phyloP scores from a whole-genome alignment of 2,888 invertebrate species.

The Apamea anceps region DNA sequence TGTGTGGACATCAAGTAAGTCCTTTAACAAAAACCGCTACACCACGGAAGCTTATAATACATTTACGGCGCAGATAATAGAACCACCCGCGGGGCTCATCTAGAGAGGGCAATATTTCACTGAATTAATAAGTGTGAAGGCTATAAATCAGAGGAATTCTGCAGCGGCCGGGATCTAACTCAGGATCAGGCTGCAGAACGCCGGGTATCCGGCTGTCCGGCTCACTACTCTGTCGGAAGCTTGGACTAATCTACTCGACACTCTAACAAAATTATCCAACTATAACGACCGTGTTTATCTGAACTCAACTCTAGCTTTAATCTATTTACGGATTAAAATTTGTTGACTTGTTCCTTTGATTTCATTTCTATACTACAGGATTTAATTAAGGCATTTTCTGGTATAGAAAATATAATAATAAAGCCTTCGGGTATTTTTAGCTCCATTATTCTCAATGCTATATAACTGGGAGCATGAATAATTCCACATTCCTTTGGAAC shows the following conservation, averaged over 20 bases:
- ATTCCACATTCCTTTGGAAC: conserved; percentile 11
- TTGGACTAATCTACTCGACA: conserved; percentile 28
- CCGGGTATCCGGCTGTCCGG: conserved; percentile 29
- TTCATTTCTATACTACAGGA: not conserved
- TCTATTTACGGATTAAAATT: conserved; percentile 16
- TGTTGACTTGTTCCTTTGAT: not conserved
- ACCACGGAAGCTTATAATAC: conserved; percentile 34
- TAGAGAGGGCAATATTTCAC: conserved; percentile 61
- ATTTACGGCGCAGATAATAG: conserved; percentile 42
- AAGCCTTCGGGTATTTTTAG: conserved; percentile 6
- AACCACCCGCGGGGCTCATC: conserved; percentile 42
- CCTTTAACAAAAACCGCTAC: conserved; percentile 48
- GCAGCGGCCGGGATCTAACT: conserved; percentile 39
- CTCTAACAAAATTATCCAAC: conserved; percentile 38
- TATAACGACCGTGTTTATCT: conserved; percentile 32
- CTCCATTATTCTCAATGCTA: not conserved
- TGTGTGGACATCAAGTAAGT: conserved; percentile 27
- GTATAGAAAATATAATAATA: not conserved
- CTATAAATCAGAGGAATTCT: conserved; percentile 68
- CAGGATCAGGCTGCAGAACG: conserved; percentile 29
- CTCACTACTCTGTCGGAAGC: conserved; percentile 22
- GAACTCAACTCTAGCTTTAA: conserved; percentile 17
- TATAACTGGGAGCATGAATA: conserved; percentile 29
- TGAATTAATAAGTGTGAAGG: conserved; percentile 64
- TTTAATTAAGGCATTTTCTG: not conserved